These are phyloP conservation scores for Anolis carolinensis DNA, from an alignment of 2,113 vertebrate genomes.

Conservation along the genomic window DNA sequence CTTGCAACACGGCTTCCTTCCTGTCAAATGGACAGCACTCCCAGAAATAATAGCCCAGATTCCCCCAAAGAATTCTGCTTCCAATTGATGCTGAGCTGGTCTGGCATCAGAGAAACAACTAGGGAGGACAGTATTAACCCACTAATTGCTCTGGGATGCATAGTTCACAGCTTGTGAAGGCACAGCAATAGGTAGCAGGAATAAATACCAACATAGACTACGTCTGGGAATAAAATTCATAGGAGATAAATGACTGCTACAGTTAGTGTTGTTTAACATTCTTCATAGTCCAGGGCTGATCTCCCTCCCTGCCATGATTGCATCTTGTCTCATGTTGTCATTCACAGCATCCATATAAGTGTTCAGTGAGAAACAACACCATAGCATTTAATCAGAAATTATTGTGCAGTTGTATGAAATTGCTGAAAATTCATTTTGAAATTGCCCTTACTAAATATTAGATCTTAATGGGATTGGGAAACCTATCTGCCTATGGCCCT, in stretches of 20 bases:
- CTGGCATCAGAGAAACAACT: slow-evolving; percentile 71
- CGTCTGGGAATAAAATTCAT: not conserved
- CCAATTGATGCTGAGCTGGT: slow-evolving; percentile 75
- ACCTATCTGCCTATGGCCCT: not conserved
- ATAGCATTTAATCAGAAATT: not conserved
- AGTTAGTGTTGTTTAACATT: not conserved
- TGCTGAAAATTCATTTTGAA: not conserved
- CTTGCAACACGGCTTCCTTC: slow-evolving; percentile 44
- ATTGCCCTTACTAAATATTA: not conserved
- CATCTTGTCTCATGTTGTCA: not conserved
- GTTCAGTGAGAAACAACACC: not conserved
- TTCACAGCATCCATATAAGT: not conserved
- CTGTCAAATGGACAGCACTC: slow-evolving; percentile 69
- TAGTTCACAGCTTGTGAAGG: slow-evolving; percentile 58
- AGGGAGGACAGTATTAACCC: slow-evolving; percentile 74
- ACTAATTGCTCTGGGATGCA: slow-evolving; percentile 48
- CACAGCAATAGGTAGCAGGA: slow-evolving; percentile 39
- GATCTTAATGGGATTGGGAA: not conserved
- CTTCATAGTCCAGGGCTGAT: not conserved
- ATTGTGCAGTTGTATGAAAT: not conserved
- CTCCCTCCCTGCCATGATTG: not conserved
- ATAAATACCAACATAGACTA: slow-evolving; percentile 28
- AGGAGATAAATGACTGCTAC: not conserved
- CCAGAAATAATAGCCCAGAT: slow-evolving; percentile 73
- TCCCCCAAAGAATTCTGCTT: slow-evolving; percentile 74